A percentile compares a stretch with the other conserved stretches of the same genome.
phyloP scores from a whole-genome alignment of 2,888 invertebrate species.

The Eucriotettix oculatus region DNA sequence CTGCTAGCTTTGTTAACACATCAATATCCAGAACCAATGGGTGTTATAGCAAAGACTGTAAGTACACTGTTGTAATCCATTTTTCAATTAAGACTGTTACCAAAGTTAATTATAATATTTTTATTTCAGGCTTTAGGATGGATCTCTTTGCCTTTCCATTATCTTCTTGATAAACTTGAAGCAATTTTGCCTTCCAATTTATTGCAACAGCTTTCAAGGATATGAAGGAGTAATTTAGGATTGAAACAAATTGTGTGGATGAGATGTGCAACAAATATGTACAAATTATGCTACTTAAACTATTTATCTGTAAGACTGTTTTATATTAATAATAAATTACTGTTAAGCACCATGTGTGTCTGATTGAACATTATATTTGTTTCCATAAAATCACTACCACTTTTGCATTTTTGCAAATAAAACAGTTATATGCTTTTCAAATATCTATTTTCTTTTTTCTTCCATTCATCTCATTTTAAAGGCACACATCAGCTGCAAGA shows the following conservation, averaged over 20 bases:
- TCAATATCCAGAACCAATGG: conserved; percentile 84
- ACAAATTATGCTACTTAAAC: too few relatives aligned
- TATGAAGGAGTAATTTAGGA: conserved; percentile 27
- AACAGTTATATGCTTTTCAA: too few relatives aligned
- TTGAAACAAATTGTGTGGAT: not conserved
- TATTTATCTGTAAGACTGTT: too few relatives aligned
- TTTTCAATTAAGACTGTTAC: not conserved
- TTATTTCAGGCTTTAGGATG: conserved; percentile 47
- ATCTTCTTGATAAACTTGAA: conserved; percentile 65
- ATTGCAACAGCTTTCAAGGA: conserved; percentile 54
- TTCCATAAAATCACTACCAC: too few relatives aligned
- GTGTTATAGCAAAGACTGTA: conserved; percentile 57
- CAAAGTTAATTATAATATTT: conserved; percentile 1
- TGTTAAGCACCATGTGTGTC: too few relatives aligned
- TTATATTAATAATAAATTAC: too few relatives aligned
- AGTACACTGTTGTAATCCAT: conserved; percentile 9
- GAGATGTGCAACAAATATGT: not conserved
- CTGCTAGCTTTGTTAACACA: conserved; percentile 73
- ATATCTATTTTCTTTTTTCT: too few relatives aligned
- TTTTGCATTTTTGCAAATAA: too few relatives aligned
- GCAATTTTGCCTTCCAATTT: conserved; percentile 65
- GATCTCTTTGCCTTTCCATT: conserved; percentile 65
- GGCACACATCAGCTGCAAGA: too few relatives aligned
- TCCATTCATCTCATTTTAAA: too few relatives aligned
- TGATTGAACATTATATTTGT: too few relatives aligned